A percentile compares a stretch with the other conserved stretches of the same genome.
These are phyloP conservation scores for Centruroides sculpturatus DNA, from an alignment of 1,140 invertebrate genomes.

Conservation along the genomic window DNA sequence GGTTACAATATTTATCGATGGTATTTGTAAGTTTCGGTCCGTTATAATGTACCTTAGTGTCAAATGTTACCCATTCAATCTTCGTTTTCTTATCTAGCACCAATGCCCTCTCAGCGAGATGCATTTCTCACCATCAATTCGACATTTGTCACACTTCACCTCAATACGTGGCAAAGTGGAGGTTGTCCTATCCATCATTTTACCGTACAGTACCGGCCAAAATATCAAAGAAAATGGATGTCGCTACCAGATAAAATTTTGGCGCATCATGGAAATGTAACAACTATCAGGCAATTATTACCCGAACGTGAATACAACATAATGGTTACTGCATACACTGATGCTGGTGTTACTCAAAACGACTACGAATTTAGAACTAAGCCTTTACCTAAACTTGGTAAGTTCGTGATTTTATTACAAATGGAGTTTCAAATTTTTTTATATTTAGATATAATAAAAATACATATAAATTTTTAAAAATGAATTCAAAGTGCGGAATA, in stretches of 20 bases:
- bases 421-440: too few relatives aligned
- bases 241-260: constrained; percentile 41
- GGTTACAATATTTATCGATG: too few relatives aligned
- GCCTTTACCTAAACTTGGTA: not conserved
- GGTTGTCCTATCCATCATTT: constrained; percentile 40
- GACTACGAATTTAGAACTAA: constrained; percentile 14
- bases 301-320: constrained; percentile 12
- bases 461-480: too few relatives aligned
- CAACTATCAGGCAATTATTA: constrained; percentile 2
- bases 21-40: too few relatives aligned
- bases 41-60: too few relatives aligned
- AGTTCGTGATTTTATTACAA: not conserved
- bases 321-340: constrained; percentile 15
- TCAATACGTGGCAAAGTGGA: constrained; percentile 44
- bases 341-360: constrained; percentile 13
- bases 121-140: constrained; percentile 25
- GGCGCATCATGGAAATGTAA: not conserved
- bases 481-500: too few relatives aligned
- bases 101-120: constrained; percentile 16
- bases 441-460: too few relatives aligned
- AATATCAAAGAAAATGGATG: constrained; percentile 59
- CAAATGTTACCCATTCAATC: not conserved
- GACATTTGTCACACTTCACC: constrained; percentile 30
- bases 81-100: constrained; percentile 13
- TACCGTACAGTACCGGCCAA: constrained; percentile 46